phyloP scores from a whole-genome alignment of 2,888 invertebrate genomes.

The Nemotelus pantherinus region DNA sequence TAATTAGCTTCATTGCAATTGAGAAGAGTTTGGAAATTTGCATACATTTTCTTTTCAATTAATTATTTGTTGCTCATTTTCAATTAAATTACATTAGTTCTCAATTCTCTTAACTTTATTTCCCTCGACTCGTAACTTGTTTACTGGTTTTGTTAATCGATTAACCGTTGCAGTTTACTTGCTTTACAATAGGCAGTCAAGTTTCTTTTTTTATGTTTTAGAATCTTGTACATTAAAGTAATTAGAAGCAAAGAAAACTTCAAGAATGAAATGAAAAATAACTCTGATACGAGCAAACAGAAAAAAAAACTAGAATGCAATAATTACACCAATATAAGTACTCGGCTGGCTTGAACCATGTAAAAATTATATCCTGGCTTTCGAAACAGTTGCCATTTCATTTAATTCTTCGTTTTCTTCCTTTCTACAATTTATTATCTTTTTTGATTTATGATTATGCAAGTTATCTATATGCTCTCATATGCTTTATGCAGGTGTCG shows the following conservation, averaged over 20 bases:
- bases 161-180: no score
- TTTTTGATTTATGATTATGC: constrained; percentile 2
- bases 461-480: constrained; percentile 21
- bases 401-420: background rate
- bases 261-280: constrained; percentile 39
- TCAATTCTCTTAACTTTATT: no score
- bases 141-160: no score
- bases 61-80: no score
- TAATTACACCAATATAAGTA: constrained; percentile 43
- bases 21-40: no score
- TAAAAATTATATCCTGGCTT: constrained; percentile 4
- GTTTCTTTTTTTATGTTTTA: no score
- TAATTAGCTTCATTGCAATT: no score
- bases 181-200: no score
- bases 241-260: constrained; percentile 30
- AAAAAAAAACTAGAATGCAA: constrained; percentile 31
- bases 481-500: constrained; percentile 5
- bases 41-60: no score
- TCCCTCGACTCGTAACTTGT: no score
- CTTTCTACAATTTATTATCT: background rate
- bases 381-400: constrained; percentile 6
- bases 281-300: constrained; percentile 37
- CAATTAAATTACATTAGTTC: no score
- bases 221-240: no score
- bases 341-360: constrained; percentile 11